Base-by-base conservation (phyloP, 2,113 vertebrate species). In the Choloepus hoffmanni region DNA sequence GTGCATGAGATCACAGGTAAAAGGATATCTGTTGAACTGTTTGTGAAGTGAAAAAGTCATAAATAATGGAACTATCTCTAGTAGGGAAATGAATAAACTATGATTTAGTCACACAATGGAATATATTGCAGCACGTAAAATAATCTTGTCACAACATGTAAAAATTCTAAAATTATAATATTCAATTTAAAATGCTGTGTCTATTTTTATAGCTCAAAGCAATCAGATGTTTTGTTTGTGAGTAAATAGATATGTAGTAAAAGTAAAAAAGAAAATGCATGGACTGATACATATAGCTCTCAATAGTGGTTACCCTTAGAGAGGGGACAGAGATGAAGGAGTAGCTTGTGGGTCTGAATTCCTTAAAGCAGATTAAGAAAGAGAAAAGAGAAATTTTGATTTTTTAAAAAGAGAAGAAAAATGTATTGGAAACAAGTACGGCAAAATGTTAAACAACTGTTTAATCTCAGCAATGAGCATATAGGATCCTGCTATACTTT, bases 11-110 rank as follows among this genome's bases (percentile, higher is more conserved):
- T 48, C 50, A 40, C 68, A 24, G 50, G 28, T 55, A 11, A 43
- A 63, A 33, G 48, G 15, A 13, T 8, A 14, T 3, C 0, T 18
- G 0, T 14, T 33, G 40, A 10, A 28, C 15, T 10, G 21, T n/a
- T 24, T 3, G 18, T 4, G 62, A 26, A 30, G 73, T n/a, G n/a
- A 48, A 36, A 84, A 26, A 11, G 45, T 30, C 9, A 60, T 50
- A 67, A 36, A 40, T 26, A 14, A 10, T 43, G 33, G 30, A 15
- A 21, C 3, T 21, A 2, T 24, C 33, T n/a, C 63, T 5, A 10
- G 55, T 7, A 36, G 48, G 74, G 40, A 81, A 40, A 11, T 14
- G 8, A 92, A 26, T 21, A 40, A n/a, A 60, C 33, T 70, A n/a
- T 40, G 36, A 73, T 81, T 24, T 55, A 40, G 68, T 58, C 76